These are phyloP conservation scores for Oscheius sp. DNA, from an alignment of 2,888 invertebrate genomes.

Conservation along the genomic window DNA sequence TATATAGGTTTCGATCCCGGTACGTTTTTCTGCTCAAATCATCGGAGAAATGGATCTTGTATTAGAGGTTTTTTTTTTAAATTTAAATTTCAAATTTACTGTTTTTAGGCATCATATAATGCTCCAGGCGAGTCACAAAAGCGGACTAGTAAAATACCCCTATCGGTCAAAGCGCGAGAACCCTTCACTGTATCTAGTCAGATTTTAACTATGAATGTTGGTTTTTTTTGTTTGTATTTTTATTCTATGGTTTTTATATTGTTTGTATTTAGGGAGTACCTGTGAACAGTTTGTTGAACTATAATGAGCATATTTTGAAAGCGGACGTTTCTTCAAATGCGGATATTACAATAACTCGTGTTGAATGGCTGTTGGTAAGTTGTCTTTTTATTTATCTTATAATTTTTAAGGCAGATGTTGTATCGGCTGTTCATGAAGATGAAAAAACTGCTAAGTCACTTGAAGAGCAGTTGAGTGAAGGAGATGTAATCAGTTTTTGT, in stretches of 20 bases:
- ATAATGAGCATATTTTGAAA: constrained; percentile 49
- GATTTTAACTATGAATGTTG: constrained; percentile 45
- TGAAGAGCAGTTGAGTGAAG: constrained; percentile 39
- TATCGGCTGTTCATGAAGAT: neutral
- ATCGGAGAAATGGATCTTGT: constrained; percentile 46
- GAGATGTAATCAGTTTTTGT: constrained; percentile 43
- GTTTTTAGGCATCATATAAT: constrained; percentile 7
- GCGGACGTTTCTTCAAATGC: constrained; percentile 42
- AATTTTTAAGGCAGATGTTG: constrained; percentile 28
- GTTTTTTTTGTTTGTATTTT: neutral
- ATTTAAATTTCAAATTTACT: neutral
- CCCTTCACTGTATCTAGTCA: constrained; percentile 44
- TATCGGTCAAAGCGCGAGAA: constrained; percentile 42
- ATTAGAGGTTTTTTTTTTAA: constrained; percentile 36
- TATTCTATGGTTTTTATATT: neutral
- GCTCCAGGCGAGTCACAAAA: constrained; percentile 7
- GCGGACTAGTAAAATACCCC: constrained; percentile 29
- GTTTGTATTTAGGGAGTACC: constrained; percentile 44
- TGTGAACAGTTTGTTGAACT: constrained; percentile 46
- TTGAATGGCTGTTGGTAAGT: constrained; percentile 51
- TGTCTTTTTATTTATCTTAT: neutral
- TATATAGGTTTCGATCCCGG: constrained; percentile 35
- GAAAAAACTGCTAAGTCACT: neutral
- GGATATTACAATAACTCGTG: constrained; percentile 38
- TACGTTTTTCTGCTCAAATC: constrained; percentile 52